A percentile compares a stretch with the other conserved stretches of the same genome.
phyloP scores from a whole-genome alignment of 2,888 invertebrate genomes.

The Himalopsyche tibetana region DNA sequence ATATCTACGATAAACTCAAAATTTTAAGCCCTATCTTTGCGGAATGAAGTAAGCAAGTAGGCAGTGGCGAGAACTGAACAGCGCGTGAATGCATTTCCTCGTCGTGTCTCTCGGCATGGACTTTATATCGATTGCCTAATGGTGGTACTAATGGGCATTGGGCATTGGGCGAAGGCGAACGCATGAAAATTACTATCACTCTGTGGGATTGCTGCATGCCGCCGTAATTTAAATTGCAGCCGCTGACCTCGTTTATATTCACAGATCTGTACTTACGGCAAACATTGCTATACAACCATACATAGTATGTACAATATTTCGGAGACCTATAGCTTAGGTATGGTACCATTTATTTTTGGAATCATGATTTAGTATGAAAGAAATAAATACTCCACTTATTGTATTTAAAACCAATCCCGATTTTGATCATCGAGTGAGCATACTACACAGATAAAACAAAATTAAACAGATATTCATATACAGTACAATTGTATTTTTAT shows the following conservation, averaged over 20 bases:
- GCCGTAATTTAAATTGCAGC: conserved; percentile 25
- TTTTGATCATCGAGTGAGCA: no score
- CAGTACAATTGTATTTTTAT: no score
- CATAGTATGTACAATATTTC: background rate
- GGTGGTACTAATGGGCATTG: conserved; percentile 31
- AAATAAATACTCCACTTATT: no score
- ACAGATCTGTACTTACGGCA: background rate
- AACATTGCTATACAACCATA: background rate
- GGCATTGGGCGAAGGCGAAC: background rate
- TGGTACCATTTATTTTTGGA: no score
- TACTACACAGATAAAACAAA: no score
- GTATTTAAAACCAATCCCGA: no score
- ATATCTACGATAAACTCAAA: no score
- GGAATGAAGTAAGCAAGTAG: background rate
- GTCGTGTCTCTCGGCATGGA: conserved; percentile 18
- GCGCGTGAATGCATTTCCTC: conserved; percentile 41
- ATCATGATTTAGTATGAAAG: no score
- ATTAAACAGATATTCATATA: no score
- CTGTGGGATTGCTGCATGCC: conserved; percentile 32
- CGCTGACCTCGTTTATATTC: conserved; percentile 8
- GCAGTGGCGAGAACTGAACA: background rate
- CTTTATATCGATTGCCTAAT: conserved; percentile 31
- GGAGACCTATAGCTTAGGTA: no score
- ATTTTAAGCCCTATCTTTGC: no score
- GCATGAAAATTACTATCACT: conserved; percentile 29